These are phyloP conservation scores for Amiota communis DNA, from an alignment of 2,888 invertebrate genomes.

Conservation along the genomic window DNA sequence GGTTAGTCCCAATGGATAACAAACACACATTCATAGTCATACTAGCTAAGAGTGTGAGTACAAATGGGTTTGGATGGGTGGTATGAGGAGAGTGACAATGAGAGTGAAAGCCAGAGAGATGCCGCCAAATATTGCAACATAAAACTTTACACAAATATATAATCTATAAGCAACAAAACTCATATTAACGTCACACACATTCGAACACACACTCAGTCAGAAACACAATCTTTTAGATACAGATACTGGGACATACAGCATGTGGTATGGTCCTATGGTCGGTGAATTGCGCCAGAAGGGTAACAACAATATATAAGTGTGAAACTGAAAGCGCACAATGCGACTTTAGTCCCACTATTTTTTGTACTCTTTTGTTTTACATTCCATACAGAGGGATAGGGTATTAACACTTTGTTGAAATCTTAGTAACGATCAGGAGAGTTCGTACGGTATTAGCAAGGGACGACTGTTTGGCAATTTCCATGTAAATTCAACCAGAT, in stretches of 20 bases:
- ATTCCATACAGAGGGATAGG: too few species aligned
- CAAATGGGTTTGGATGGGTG: background rate
- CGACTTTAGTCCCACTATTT: too few species aligned
- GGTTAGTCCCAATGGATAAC: slow-evolving; percentile 67
- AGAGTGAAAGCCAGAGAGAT: slow-evolving; percentile 30
- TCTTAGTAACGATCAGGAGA: too few species aligned
- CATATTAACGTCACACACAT: slow-evolving; percentile 62
- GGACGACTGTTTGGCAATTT: too few species aligned
- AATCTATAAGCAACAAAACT: slow-evolving; percentile 66
- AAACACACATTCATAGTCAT: slow-evolving; percentile 31
- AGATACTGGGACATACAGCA: too few species aligned
- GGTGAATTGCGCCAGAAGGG: background rate
- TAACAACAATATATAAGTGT: background rate
- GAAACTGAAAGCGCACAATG: slow-evolving; percentile 9
- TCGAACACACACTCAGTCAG: slow-evolving; percentile 37
- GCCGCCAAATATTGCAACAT: slow-evolving; percentile 63
- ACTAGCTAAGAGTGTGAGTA: slow-evolving; percentile 22
- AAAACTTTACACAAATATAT: slow-evolving; percentile 67
- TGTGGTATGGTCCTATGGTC: too few species aligned
- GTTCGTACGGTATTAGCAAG: too few species aligned
- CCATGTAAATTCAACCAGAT: too few species aligned
- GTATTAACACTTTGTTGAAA: too few species aligned
- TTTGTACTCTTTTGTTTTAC: too few species aligned
- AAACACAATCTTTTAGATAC: background rate
- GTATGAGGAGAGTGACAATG: background rate